Conservation (phyloP, 2,797 vertebrate species). For the Lutjanus argentimaculatus region DNA sequence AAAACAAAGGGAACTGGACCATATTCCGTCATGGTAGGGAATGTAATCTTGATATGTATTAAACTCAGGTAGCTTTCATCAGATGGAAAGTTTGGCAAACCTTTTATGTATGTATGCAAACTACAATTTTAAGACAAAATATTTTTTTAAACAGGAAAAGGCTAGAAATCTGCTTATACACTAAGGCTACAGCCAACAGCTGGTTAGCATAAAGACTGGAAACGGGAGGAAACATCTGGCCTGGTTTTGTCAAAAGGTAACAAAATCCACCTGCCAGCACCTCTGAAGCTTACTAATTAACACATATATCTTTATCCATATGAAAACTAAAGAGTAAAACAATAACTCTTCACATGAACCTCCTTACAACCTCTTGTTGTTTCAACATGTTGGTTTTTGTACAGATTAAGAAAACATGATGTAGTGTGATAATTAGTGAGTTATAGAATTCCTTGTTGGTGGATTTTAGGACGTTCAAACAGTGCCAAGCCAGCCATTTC, state of each 20-base stretch:
- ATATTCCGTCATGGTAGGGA: slow-evolving; percentile 20
- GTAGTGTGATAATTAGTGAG: background rate
- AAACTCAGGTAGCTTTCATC: slow-evolving; percentile 37
- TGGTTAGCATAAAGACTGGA: background rate
- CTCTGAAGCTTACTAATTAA: background rate
- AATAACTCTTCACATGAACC: background rate
- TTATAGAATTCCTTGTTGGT: background rate
- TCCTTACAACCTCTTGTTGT: background rate
- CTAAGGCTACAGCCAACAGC: background rate
- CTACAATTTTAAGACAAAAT: slow-evolving; percentile 20
- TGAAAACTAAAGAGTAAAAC: background rate
- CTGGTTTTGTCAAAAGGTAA: background rate
- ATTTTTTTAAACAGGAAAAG: background rate
- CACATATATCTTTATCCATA: background rate
- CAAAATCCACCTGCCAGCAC: background rate
- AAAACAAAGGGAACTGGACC: background rate
- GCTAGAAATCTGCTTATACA: background rate
- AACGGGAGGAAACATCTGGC: background rate
- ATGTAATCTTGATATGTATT: slow-evolving; percentile 45
- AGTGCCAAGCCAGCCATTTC: background rate
- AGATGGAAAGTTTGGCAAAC: slow-evolving; percentile 41
- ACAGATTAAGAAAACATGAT: background rate
- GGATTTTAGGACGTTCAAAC: background rate
- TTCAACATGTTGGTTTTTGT: background rate
- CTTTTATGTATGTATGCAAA: slow-evolving; percentile 6